Evolutionary conservation across 2,888 invertebrate species (phyloP), one percentile per base, ranked within the genome.

Genomic region (Microctonus brassicae): DNA sequence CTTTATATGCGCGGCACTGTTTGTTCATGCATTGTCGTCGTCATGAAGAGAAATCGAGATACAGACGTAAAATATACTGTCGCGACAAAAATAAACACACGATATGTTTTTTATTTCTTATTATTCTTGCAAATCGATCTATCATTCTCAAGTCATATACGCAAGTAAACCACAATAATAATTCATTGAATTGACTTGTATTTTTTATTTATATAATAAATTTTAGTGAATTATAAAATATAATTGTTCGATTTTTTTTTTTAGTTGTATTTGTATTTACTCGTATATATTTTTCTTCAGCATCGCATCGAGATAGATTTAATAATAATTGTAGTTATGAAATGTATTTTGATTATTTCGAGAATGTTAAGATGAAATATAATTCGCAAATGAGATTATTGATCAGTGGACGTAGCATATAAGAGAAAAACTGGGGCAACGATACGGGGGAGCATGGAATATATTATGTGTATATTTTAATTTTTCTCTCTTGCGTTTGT

Each of bases 371-470:
- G 58, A 10, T 4, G 58, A 20, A 10, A 53, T 17, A 17, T 20
- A 57, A 66, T 66, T 66, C 57, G 57, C 57, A 42, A 66, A 66
- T 66, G 34, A 57, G 55, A 61, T 69, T 71, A 65, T 71, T 52
- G 70, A 70, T 65, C 39, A 39, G 55, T 47, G 24, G 53, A n/a
- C n/a, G n/a, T n/a, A 60, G 36, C 33, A 55, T 52, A 47, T 39
- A 17, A 47, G 66, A 52, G 72, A 62, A 66, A 72, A 72, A n/a
- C 42, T 70, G 55, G 72, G 62, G 62, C 70, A 66, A 64, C 69
- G 53, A 68, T 71, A 58, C 47, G 69, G 60, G 62, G 69, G 61
- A 64, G 68, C 62, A 67, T 9, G 20, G 22, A 26, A 52, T 22
- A 47, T 47, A 20, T n/a, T 47, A 17, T 47, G 17, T 47, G 6